phyloP scores from a whole-genome alignment of 2,888 invertebrate genomes.

The Cosmia pyralina region DNA sequence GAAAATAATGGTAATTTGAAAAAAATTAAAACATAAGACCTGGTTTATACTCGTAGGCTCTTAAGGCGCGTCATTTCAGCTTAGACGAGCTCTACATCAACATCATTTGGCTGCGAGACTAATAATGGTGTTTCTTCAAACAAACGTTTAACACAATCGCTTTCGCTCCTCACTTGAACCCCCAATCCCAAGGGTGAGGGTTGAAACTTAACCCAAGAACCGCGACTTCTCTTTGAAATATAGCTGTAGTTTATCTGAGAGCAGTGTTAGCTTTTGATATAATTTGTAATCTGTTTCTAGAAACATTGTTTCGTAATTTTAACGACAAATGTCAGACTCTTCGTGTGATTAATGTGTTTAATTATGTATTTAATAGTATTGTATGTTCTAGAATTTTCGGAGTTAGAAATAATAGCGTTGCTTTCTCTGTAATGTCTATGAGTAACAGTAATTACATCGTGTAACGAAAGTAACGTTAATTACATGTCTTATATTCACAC shows the following conservation, averaged over 20 bases:
- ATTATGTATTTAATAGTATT: conserved; percentile 38
- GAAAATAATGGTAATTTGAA: no score
- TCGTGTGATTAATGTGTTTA: conserved; percentile 50
- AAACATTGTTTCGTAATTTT: conserved; percentile 68
- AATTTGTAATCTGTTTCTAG: conserved; percentile 70
- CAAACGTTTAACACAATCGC: background rate
- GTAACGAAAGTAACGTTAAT: conserved; percentile 17
- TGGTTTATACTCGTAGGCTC: no score
- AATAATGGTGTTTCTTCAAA: background rate
- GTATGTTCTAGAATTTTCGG: conserved; percentile 27
- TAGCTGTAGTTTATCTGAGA: conserved; percentile 73
- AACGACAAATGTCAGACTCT: conserved; percentile 53
- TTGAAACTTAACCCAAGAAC: conserved; percentile 73
- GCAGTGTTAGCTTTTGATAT: conserved; percentile 69
- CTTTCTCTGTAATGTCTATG: conserved; percentile 15
- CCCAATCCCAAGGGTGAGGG: conserved; percentile 60
- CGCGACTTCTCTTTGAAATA: conserved; percentile 75
- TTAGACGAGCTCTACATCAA: no score
- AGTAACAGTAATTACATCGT: conserved; percentile 26
- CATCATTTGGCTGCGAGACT: no score
- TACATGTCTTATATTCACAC: background rate
- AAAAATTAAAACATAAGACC: no score
- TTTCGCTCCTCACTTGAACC: conserved; percentile 23
- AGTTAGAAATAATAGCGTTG: conserved; percentile 18
- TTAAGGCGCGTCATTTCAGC: no score